These are phyloP conservation scores for Craseonycteris thonglongyai DNA, from an alignment of 2,113 vertebrate genomes.

Conservation along the genomic window DNA sequence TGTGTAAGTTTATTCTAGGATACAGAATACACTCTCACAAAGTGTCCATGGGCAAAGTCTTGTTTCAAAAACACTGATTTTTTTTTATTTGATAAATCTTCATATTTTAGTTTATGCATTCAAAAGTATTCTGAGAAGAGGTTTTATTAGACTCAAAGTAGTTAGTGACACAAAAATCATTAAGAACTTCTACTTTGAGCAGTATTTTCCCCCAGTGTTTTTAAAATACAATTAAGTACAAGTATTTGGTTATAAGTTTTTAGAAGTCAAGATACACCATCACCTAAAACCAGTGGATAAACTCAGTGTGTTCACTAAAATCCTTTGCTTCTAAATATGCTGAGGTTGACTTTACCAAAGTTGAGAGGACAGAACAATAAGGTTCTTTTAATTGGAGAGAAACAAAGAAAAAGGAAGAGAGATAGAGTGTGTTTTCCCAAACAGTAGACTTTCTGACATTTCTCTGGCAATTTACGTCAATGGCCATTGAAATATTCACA, in stretches of 20 bases:
- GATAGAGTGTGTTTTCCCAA: background rate
- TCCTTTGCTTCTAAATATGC: background rate
- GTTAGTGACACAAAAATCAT: background rate
- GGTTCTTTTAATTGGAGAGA: background rate
- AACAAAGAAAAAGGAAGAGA: background rate
- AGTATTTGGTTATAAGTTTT: background rate
- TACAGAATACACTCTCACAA: background rate
- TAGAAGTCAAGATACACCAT: background rate
- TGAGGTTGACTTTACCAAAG: background rate
- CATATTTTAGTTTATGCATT: background rate
- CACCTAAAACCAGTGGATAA: background rate
- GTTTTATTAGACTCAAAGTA: background rate
- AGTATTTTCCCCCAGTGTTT: background rate
- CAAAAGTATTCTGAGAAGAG: background rate
- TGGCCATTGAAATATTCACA: background rate
- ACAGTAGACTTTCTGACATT: background rate
- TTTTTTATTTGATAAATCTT: background rate
- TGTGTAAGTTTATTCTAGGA: background rate
- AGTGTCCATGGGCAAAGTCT: background rate
- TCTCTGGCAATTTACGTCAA: background rate
- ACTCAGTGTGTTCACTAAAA: background rate
- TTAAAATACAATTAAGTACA: background rate
- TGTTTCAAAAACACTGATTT: background rate
- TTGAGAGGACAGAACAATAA: background rate
- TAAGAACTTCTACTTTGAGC: background rate